Percentiles rank a stretch among this genome's conserved stretches.
These are phyloP conservation scores for Chionoecetes opilio DNA, from an alignment of 1,140 invertebrate species.

Conservation along the genomic window DNA sequence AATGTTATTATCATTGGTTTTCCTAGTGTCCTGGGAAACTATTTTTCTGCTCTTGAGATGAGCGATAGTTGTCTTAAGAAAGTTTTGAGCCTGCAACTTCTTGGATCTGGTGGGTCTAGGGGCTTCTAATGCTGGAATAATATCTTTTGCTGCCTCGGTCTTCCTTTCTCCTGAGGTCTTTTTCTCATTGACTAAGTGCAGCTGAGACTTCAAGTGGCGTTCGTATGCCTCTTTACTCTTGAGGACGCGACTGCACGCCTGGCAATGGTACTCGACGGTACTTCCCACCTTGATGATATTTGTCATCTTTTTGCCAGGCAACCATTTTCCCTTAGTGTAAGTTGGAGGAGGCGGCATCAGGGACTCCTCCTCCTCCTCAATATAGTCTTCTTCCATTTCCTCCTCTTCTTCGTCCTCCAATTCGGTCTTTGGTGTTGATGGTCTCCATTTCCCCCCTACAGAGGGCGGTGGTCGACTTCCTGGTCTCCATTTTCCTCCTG, in stretches of 20 bases:
- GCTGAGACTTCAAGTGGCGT: conserved; percentile 65
- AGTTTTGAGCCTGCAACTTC: conserved; percentile 59
- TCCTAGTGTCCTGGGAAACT: not conserved
- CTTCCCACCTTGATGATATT: conserved; percentile 68
- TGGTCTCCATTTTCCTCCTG: conserved; percentile 76
- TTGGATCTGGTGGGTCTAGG: conserved; percentile 68
- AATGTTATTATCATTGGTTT: not conserved
- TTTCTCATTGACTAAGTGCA: conserved; percentile 65
- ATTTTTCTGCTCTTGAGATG: conserved; percentile 70
- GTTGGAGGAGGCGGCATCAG: conserved; percentile 63
- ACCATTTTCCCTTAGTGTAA: conserved; percentile 75
- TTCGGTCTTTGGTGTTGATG: conserved; percentile 60
- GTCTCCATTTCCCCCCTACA: conserved; percentile 73
- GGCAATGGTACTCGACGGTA: conserved; percentile 63
- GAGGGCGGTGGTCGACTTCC: conserved; percentile 71
- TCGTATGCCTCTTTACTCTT: conserved; percentile 67
- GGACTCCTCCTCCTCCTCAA: conserved; percentile 46
- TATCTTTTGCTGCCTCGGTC: conserved; percentile 22
- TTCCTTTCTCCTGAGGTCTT: conserved; percentile 52
- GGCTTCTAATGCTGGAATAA: not conserved
- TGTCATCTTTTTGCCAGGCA: conserved; percentile 75
- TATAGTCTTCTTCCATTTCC: conserved; percentile 46
- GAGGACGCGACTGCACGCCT: conserved; percentile 66
- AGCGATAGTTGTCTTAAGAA: conserved; percentile 67
- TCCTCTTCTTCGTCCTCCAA: conserved; percentile 58